Evolutionary conservation across 2,113 vertebrate species (phyloP).

Genomic region (Budorcas taxicolor): DNA sequence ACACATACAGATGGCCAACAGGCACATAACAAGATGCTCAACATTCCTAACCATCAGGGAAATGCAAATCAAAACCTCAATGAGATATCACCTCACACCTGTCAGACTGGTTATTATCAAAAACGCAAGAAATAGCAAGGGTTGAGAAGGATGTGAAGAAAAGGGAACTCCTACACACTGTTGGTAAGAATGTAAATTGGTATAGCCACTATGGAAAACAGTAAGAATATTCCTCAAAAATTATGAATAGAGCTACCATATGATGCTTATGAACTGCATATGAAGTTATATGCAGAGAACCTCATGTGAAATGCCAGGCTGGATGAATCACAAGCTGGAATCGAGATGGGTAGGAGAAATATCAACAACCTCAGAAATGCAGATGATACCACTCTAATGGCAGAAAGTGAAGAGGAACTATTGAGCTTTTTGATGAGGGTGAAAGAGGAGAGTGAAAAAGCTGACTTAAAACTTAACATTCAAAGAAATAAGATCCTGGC

Average conservation of each 20-base stretch:
- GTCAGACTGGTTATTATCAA: background rate
- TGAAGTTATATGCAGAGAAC: background rate
- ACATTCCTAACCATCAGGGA: background rate
- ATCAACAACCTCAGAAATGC: background rate
- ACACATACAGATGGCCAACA: background rate
- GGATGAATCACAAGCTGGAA: background rate
- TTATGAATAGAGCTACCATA: background rate
- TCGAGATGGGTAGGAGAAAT: background rate
- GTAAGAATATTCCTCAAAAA: background rate
- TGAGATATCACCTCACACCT: background rate
- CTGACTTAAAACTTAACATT: background rate
- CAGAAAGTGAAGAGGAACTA: background rate
- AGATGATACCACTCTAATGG: background rate
- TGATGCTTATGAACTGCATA: background rate
- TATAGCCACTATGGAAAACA: background rate
- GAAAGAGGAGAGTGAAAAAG: background rate
- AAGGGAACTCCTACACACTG: background rate
- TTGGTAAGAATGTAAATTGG: background rate
- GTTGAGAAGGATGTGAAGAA: background rate
- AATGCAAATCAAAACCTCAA: background rate
- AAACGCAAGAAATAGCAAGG: background rate
- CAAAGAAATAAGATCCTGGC: background rate
- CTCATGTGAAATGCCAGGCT: background rate
- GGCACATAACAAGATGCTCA: background rate
- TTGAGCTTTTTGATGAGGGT: background rate